These are phyloP conservation scores for Araneus ventricosus DNA, from an alignment of 1,140 invertebrate species.

Conservation along the genomic window DNA sequence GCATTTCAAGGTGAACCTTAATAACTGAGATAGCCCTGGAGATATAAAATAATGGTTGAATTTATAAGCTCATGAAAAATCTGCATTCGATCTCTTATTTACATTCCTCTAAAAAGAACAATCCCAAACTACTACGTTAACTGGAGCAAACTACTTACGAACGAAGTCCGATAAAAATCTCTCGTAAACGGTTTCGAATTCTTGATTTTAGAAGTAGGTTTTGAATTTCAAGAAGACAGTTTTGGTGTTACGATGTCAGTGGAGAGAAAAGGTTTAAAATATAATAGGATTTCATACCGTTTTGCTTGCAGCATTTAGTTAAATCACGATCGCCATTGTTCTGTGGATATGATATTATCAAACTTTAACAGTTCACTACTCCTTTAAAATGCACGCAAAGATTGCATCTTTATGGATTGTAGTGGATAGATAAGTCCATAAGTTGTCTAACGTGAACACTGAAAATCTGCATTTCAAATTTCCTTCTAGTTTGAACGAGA, in stretches of 20 bases:
- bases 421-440: background rate
- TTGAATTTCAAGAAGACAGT: background rate
- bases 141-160: too few relatives aligned
- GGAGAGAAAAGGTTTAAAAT: background rate
- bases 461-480: background rate
- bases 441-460: background rate
- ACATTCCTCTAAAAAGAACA: too few relatives aligned
- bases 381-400: background rate
- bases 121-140: too few relatives aligned
- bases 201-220: background rate
- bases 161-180: background rate
- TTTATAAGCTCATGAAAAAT: too few relatives aligned
- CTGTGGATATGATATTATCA: background rate
- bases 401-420: background rate
- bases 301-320: constrained; percentile 7
- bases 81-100: too few relatives aligned
- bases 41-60: too few relatives aligned
- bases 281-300: background rate
- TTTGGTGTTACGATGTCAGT: background rate
- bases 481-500: background rate
- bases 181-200: background rate
- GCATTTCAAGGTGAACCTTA: too few relatives aligned
- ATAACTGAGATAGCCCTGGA: too few relatives aligned
- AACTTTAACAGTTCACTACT: background rate
- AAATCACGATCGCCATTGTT: constrained; percentile 24